A percentile compares a stretch with the other conserved stretches of the same genome.
Conservation (phyloP, 1,140 invertebrate genomes). For the Sweltsa coloradensis region DNA sequence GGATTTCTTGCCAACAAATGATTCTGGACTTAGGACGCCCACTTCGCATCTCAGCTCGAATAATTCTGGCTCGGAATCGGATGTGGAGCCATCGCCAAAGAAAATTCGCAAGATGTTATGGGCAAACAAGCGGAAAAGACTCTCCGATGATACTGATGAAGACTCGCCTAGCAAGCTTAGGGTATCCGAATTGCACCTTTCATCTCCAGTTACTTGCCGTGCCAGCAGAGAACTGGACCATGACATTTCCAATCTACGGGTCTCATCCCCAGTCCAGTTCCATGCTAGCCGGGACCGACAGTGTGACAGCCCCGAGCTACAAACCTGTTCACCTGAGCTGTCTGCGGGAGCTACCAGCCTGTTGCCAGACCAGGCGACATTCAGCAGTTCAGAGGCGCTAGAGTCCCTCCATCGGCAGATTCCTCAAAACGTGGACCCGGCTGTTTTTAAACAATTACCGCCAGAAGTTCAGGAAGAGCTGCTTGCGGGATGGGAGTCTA, state of each 20-base stretch:
- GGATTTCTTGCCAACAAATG: no score
- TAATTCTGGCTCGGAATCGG: conserved; percentile 36
- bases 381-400: not conserved
- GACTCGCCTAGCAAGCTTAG: conserved; percentile 1
- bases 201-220: no score
- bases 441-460: conserved; percentile 20
- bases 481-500: not conserved
- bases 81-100: conserved; percentile 56
- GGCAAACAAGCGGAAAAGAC: not conserved
- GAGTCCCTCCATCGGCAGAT: not conserved
- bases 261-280: no score
- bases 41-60: conserved; percentile 21
- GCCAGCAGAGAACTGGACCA: no score
- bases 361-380: not conserved
- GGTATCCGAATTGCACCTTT: not conserved
- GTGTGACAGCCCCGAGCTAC: no score
- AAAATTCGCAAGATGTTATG: conserved; percentile 29
- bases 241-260: no score
- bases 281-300: no score
- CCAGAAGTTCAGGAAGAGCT: conserved; percentile 18
- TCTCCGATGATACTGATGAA: not conserved
- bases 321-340: no score
- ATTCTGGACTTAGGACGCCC: no score
- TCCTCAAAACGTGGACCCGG: conserved; percentile 16
- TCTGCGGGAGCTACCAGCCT: not conserved